Conservation (phyloP, 1,140 invertebrate species). For the Drosophila nigrodunni region DNA sequence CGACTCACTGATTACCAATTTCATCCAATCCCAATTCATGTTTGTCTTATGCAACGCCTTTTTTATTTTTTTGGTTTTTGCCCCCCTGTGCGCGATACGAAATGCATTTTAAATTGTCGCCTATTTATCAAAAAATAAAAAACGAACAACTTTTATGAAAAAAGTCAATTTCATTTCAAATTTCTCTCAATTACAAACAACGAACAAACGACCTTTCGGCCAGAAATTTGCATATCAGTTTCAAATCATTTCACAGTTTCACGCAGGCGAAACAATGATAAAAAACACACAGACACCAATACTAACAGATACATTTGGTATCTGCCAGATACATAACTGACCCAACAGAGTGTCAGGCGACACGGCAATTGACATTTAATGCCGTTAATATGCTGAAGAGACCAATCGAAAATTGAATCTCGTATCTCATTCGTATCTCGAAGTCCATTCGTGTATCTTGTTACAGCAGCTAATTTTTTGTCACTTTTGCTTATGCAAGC, state of each 20-base stretch:
- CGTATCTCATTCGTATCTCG: slow-evolving; percentile 28
- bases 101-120: slow-evolving; percentile 35
- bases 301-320: slow-evolving; percentile 2
- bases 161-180: slow-evolving; percentile 16
- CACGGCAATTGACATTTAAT: slow-evolving; percentile 49
- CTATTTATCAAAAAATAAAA: slow-evolving; percentile 38
- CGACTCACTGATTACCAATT: slow-evolving; percentile 17
- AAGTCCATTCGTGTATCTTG: slow-evolving; percentile 15
- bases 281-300: not conserved
- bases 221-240: slow-evolving; percentile 49
- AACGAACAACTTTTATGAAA: slow-evolving; percentile 32
- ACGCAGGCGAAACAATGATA: slow-evolving; percentile 33
- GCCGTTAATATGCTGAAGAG: slow-evolving; percentile 42
- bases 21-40: not conserved
- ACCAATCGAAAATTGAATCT: slow-evolving; percentile 29
- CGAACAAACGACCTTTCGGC: not conserved
- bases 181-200: slow-evolving; percentile 45
- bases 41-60: slow-evolving; percentile 19
- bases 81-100: not conserved
- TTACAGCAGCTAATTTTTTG: slow-evolving; percentile 49
- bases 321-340: slow-evolving; percentile 9
- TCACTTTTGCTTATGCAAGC: slow-evolving; percentile 49
- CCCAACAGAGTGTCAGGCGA: slow-evolving; percentile 27
- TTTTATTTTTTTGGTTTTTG: slow-evolving; percentile 9
- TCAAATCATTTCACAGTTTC: slow-evolving; percentile 48